phyloP scores from a whole-genome alignment of 2,797 vertebrate species.

The Hoplostethus mediterraneus region DNA sequence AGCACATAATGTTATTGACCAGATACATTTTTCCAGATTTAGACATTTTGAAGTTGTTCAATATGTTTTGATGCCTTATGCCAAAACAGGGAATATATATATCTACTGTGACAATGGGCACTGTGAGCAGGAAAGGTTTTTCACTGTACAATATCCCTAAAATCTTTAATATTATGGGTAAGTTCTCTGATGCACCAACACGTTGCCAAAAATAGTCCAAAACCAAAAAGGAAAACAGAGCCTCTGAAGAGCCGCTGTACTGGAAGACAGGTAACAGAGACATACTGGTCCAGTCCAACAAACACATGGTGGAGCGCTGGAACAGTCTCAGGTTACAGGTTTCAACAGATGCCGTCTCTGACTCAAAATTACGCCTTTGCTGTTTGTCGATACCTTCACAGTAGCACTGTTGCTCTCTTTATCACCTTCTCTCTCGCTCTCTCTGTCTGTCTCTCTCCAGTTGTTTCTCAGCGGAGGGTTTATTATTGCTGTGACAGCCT shows the following conservation, averaged over 20 bases:
- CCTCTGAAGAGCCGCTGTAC: not conserved
- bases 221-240: no score
- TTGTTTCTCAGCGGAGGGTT: constrained; percentile 47
- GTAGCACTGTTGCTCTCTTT: not conserved
- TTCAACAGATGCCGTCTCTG: constrained; percentile 21
- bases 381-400: not conserved
- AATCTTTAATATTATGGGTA: no score
- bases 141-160: no score
- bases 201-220: no score
- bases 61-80: not conserved
- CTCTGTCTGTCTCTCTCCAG: constrained; percentile 8
- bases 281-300: not conserved
- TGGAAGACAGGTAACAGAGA: not conserved
- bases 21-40: no score
- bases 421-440: not conserved
- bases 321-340: not conserved
- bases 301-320: not conserved
- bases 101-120: no score
- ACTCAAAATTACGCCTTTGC: constrained; percentile 25
- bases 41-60: not conserved
- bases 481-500: constrained; percentile 60
- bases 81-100: no score
- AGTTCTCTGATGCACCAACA: no score
- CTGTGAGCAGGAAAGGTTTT: no score
- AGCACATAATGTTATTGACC: no score